Evolutionary conservation across 2,113 vertebrate species (phyloP), one percentile per base, ranked within the genome.

Genomic region (Plecturocebus donacophilus): DNA sequence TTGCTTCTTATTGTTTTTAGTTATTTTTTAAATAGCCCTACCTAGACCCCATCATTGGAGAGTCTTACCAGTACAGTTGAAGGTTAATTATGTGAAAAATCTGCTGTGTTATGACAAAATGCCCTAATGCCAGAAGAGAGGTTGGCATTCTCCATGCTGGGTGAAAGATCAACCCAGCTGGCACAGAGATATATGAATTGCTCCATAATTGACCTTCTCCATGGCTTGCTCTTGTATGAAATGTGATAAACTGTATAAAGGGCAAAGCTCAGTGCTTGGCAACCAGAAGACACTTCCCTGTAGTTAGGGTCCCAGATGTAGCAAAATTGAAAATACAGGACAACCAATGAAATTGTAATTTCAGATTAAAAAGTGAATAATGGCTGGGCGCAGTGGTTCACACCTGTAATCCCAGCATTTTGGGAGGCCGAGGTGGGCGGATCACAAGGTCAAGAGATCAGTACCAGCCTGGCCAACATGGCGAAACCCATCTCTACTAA

Each of bases 41-140:
- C n/a, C 70, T 49, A 71, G 40, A 64, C 38, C 32, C 91, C 10
- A 54, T 88, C 77, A 47, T 5, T 19, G 5, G 82, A 66, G n/a
- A 68, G 27, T 77, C 47, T 80, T 64, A 90, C 61, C 35, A 54
- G 58, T 49, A 77, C 35, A 76, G 30, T 0, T 40, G 49, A 90
- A 71, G 79, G 70, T 52, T 92, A 96, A 95, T 95, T 97, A 77
- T 45, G 32, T 68, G 77, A 58, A 91, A 54, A 76, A 56, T 66
- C 42, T 71, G 52, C 64, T 66, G 58, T 1, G 8, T 35, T 19
- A 27, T 23, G 81, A 76, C 58, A 92, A 27, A 87, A 88, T 8
- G 12, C 42, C 40, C 42, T 56, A 49, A 58, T 49, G 61, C 56
- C 77, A 88, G 52, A 86, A 96, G 64, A 71, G 20, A 92, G 47